Evolutionary conservation across 2,888 invertebrate genomes (phyloP).

Genomic region (Acanthosepion esculentum): DNA sequence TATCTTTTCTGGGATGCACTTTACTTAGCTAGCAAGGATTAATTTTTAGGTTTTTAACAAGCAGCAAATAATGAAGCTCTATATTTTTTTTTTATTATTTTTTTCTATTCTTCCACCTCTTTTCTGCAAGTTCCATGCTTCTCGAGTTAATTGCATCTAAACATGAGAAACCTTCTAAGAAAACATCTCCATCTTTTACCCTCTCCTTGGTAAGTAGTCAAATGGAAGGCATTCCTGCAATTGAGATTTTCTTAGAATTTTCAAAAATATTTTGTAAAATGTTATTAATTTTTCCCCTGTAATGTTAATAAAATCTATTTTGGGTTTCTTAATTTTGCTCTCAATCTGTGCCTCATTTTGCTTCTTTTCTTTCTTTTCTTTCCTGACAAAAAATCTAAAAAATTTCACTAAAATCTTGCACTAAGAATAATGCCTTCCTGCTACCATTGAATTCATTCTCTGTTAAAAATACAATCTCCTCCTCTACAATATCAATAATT

Average conservation of each 20-base stretch:
- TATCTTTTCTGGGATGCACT: not conserved
- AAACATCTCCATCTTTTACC: not conserved
- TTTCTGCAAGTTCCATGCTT: not conserved
- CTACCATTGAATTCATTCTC: not conserved
- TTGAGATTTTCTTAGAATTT: constrained; percentile 8
- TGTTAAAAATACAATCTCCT: not conserved
- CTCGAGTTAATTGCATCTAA: not conserved
- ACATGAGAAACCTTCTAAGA: not conserved
- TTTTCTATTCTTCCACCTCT: not conserved
- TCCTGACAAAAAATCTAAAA: not conserved
- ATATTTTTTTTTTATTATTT: not conserved
- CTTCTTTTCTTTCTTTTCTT: not conserved
- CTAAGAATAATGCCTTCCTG: not conserved
- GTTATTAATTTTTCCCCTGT: not conserved
- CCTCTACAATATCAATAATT: not conserved
- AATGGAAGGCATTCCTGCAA: not conserved
- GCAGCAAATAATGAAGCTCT: not conserved
- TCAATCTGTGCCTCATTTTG: not conserved
- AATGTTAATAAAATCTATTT: not conserved
- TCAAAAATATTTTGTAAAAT: not conserved
- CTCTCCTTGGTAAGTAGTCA: not conserved
- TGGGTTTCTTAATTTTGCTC: not conserved
- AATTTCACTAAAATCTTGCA: not conserved
- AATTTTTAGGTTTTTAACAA: too few relatives aligned
- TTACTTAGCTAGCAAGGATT: too few relatives aligned